Evolutionary conservation across 2,888 invertebrate species (phyloP), one percentile per base, ranked within the genome.

Genomic region (Eurytoma californica): DNA sequence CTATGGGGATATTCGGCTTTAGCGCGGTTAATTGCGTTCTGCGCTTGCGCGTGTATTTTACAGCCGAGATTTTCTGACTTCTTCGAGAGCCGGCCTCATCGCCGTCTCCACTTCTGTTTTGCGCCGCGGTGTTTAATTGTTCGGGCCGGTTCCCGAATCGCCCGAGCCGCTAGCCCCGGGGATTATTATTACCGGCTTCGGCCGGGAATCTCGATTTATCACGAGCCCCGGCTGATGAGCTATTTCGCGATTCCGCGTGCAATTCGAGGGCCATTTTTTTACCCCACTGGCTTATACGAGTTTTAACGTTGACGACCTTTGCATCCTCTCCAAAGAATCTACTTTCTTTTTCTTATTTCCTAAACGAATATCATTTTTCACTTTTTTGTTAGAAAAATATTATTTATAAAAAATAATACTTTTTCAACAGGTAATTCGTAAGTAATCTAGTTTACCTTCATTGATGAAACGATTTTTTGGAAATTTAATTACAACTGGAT

Each of bases 1-100:
- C 85, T 85, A 87, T 86, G 86, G 86, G 86, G 86, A 86, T 80
- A 80, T 87, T 88, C 86, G 86, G 85, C 84, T 85, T 87, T 86
- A 84, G 86, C 80, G 77, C 86, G 86, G 86, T 88, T 89, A 89
- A 89, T 89, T 89, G 87, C 88, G 86, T 89, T 89, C 86, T 85
- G 86, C 86, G 87, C 88, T 85, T 72, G 68, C 61, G 86, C 86
- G 86, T 85, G 88, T 86, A 87, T 88, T 88, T 87, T 87, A 88
- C 86, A 86, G 84, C 87, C 85, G 83, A 85, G 87, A 86, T 87
- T 88, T 87, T 87, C 86, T 86, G 86, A 85, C 85, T 39, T 88
- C 87, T 86, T 84, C 86, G 84, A 74, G 70, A 79, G 72, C 80
- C 60, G 39, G 66, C 61, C 77, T 63, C 60, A n/a, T 63, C 51